Evolutionary conservation across 2,888 invertebrate species (phyloP).

Genomic region (Actias luna): DNA sequence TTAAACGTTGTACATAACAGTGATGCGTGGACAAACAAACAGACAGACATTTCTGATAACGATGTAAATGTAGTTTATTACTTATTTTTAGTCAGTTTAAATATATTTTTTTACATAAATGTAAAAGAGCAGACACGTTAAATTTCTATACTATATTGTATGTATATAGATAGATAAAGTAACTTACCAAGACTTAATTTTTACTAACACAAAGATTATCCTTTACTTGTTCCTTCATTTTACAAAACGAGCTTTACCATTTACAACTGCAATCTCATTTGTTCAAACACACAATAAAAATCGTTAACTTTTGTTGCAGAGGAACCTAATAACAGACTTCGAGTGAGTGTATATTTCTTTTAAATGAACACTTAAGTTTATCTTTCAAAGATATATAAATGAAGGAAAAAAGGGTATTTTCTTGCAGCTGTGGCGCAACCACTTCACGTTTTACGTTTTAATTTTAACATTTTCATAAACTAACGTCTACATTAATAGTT

Average conservation of each 20-base stretch:
- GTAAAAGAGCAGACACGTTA: no score
- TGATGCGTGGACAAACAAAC: no score
- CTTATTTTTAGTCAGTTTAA: no score
- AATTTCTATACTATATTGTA: no score
- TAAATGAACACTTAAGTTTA: constrained; percentile 15
- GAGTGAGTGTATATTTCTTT: constrained; percentile 16
- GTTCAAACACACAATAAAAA: constrained; percentile 11
- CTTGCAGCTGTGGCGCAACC: not conserved
- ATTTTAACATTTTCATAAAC: not conserved
- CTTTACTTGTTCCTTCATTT: not conserved
- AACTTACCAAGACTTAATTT: not conserved
- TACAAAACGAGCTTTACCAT: not conserved
- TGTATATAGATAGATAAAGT: not conserved
- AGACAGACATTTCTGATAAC: no score
- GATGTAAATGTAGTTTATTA: no score
- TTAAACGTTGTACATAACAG: no score
- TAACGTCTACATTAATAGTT: not conserved
- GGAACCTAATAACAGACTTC: constrained; percentile 12
- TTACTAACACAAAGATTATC: not conserved
- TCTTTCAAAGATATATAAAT: not conserved
- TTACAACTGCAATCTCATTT: not conserved
- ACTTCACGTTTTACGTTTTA: not conserved
- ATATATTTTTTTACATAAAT: no score
- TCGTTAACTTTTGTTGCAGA: constrained; percentile 16
- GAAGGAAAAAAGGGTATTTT: constrained; percentile 7